A percentile compares a stretch with the other conserved stretches of the same genome.
phyloP scores from a whole-genome alignment of 2,113 vertebrate genomes.

The Solea solea region DNA sequence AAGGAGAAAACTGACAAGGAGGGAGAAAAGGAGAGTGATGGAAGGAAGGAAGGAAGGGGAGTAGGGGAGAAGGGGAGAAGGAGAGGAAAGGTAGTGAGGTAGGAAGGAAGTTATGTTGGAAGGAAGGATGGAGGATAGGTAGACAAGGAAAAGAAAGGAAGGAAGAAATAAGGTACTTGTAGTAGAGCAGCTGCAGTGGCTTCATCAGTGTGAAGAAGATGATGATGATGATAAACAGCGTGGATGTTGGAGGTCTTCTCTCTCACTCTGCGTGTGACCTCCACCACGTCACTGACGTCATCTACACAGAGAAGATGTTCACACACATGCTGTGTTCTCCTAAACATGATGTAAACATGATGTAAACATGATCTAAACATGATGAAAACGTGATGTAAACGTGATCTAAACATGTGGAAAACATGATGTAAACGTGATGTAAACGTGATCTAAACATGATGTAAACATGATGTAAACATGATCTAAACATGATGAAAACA shows the following conservation, averaged over 20 bases:
- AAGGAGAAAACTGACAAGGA: no score
- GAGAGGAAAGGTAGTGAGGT: no score
- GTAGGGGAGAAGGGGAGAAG: neutral
- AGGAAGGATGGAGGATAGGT: neutral
- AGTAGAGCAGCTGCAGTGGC: constrained; percentile 55
- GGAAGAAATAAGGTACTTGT: constrained; percentile 25
- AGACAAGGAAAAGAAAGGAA: neutral
- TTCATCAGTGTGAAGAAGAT: constrained; percentile 31
- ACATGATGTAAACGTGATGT: no score
- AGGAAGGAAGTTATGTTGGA: neutral
- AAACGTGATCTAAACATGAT: no score
- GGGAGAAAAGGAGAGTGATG: neutral
- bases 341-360: neutral
- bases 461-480: no score
- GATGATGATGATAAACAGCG: constrained; percentile 69
- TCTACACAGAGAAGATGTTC: constrained; percentile 61
- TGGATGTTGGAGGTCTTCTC: constrained; percentile 75
- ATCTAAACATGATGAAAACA: no score
- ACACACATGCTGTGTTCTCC: neutral
- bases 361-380: no score
- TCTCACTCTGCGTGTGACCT: constrained; percentile 71
- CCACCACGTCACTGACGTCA: constrained; percentile 72
- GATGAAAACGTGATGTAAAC: no score
- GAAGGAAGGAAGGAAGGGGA: neutral
- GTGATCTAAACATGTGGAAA: no score